Evolutionary conservation across 2,113 vertebrate genomes (phyloP), one percentile per base, ranked within the genome.

Genomic region (Burhinus oedicnemus): DNA sequence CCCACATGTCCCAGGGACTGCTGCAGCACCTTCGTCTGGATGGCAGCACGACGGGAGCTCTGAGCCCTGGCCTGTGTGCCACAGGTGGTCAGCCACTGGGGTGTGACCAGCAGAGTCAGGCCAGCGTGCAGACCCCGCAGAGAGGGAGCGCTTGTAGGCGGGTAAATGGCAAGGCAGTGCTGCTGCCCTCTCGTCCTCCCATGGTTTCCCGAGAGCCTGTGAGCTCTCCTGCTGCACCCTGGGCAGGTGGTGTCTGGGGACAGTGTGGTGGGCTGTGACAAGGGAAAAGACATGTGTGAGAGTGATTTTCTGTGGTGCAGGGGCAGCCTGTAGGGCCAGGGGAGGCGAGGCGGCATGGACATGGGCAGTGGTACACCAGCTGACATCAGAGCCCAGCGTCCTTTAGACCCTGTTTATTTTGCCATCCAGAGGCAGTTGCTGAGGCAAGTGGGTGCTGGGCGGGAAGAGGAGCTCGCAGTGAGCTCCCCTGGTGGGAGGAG

Each of bases 1-100:
- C 25, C 40, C 6, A 2, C 32, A 30, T 62, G 16, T 64, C 38
- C 27, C 8, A 2, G 6, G 12, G 40, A 34, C 52, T 45, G 44
- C 34, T 20, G 55, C 22, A 64, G 54, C 47, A 12, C 47, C 19
- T 55, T 69, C 27, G 6, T 68, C n/a, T 74, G 36, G 6, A 51
- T 29, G 40, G n/a, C 2, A 2, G 61, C 18, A 5, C 21, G 42
- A n/a, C 0, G 1, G 19, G 10, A 55, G 22, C 1, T 1, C 47
- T 2, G 1, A 54, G 45, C 80, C 34, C 15, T 49, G 34, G 16
- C 58, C 21, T 26, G 5, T 44, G n/a, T 2, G 3, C 30, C 0
- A 1, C 29, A 7, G 2, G 1, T 45, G 40, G 16, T n/a, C 32
- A 44, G 71, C 22, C 0, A 1, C 42, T 40, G 36, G 32, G 32